Conservation (phyloP, 2,888 invertebrate genomes). For the Eupithecia abbreviata region DNA sequence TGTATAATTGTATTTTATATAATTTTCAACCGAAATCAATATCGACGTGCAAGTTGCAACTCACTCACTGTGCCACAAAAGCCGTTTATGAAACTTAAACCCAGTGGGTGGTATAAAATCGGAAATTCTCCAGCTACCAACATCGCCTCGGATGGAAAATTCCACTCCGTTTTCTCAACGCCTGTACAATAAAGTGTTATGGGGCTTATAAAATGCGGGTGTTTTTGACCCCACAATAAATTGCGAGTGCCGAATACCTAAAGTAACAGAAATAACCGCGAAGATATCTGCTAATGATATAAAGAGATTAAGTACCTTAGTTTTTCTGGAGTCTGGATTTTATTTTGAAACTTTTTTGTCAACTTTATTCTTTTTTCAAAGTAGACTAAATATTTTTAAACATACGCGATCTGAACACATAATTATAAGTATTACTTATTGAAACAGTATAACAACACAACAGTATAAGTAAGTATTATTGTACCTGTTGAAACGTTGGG, state of each 20-base stretch:
- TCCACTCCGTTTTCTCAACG: conserved; percentile 41
- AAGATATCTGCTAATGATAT: neutral
- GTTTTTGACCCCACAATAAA: conserved; percentile 62
- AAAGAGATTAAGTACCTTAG: neutral
- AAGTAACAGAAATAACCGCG: neutral
- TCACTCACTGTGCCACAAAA: neutral
- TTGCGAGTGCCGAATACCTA: conserved; percentile 44
- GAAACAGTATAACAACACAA: too few relatives aligned
- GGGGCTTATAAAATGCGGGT: conserved; percentile 55
- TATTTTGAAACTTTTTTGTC: too few relatives aligned
- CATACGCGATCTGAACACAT: too few relatives aligned
- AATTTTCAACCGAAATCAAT: neutral
- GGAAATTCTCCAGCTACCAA: neutral
- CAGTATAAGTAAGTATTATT: too few relatives aligned
- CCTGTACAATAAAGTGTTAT: conserved; percentile 53
- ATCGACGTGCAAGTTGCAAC: neutral
- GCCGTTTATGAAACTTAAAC: conserved; percentile 10
- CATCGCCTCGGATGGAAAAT: conserved; percentile 13
- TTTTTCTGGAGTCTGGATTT: neutral
- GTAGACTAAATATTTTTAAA: too few relatives aligned
- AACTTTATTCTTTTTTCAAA: too few relatives aligned
- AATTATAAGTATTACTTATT: too few relatives aligned
- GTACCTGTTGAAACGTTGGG: too few relatives aligned
- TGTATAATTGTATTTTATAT: too few relatives aligned
- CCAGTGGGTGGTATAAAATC: conserved; percentile 1